phyloP scores from a whole-genome alignment of 1,140 invertebrate genomes.

The Macrobrachium nipponense region DNA sequence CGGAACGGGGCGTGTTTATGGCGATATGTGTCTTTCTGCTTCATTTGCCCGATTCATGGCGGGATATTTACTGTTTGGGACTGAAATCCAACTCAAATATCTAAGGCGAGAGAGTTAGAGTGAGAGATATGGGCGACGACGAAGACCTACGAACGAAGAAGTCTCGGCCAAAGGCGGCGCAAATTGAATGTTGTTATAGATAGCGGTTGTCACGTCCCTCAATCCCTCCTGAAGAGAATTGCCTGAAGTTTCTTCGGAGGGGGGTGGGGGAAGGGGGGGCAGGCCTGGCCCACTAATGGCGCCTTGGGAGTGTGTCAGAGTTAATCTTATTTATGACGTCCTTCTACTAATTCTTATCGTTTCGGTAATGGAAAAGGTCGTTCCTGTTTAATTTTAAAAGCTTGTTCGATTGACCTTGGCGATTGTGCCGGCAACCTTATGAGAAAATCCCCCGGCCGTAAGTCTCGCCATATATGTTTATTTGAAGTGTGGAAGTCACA shows the following conservation, averaged over 20 bases:
- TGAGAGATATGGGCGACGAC: neutral
- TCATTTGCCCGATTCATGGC: constrained; percentile 56
- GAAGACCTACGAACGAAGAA: neutral
- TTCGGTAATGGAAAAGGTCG: constrained; percentile 13
- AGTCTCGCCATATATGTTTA: constrained; percentile 6
- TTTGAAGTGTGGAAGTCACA: neutral
- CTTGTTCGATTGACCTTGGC: neutral
- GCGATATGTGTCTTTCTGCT: constrained; percentile 56
- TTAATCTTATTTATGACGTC: constrained; percentile 39
- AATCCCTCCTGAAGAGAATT: neutral
- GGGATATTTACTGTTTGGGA: constrained; percentile 43
- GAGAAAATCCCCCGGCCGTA: neutral
- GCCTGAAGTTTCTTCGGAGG: neutral
- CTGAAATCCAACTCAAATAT: constrained; percentile 40
- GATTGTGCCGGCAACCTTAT: too few relatives aligned
- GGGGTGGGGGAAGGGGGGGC: constrained; percentile 17
- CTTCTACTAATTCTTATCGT: constrained; percentile 56
- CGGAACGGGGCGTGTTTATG: constrained; percentile 55
- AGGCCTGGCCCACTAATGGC: too few relatives aligned
- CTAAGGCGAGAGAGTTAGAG: neutral
- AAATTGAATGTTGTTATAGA: too few relatives aligned
- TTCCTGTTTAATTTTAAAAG: constrained; percentile 24
- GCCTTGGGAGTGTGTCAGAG: neutral
- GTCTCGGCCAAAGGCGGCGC: too few relatives aligned
- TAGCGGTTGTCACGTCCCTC: too few relatives aligned